Conservation (phyloP, 2,797 vertebrate genomes). For the Apogon talboti region DNA sequence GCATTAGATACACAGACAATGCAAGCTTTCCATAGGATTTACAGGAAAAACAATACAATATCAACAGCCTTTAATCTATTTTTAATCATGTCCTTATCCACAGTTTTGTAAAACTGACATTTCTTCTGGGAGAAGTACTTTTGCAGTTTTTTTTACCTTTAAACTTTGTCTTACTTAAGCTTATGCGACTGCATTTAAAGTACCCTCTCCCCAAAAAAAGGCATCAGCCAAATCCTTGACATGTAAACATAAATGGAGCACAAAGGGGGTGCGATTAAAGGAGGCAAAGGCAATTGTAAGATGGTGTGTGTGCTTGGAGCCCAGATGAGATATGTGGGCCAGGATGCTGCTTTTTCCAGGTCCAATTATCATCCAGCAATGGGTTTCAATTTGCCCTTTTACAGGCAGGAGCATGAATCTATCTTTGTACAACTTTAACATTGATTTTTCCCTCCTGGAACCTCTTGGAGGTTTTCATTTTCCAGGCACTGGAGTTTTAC, state of each 20-base stretch:
- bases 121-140: too few relatives aligned
- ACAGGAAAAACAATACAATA: too few relatives aligned
- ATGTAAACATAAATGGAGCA: constrained; percentile 25
- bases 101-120: too few relatives aligned
- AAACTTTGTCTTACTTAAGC: neutral
- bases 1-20: too few relatives aligned
- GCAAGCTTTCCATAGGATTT: too few relatives aligned
- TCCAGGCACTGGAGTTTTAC: constrained; percentile 21
- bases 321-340: constrained; percentile 26
- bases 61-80: too few relatives aligned
- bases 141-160: too few relatives aligned
- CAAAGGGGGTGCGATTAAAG: constrained; percentile 37
- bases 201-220: constrained; percentile 1
- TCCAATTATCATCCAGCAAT: constrained; percentile 41
- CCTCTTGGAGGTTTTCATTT: constrained; percentile 38
- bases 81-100: too few relatives aligned
- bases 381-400: constrained; percentile 42
- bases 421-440: constrained; percentile 41
- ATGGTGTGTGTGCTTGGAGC: neutral
- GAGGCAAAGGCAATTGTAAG: constrained; percentile 19
- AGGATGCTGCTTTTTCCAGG: constrained; percentile 22
- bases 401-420: constrained; percentile 11
- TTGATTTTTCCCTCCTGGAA: constrained; percentile 51
- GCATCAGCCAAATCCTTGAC: constrained; percentile 1
- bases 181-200: neutral